Percentiles rank a stretch among this genome's conserved stretches.
These are phyloP conservation scores for Peromyscus nudipes DNA, from an alignment of 2,797 vertebrate genomes.

Conservation along the genomic window DNA sequence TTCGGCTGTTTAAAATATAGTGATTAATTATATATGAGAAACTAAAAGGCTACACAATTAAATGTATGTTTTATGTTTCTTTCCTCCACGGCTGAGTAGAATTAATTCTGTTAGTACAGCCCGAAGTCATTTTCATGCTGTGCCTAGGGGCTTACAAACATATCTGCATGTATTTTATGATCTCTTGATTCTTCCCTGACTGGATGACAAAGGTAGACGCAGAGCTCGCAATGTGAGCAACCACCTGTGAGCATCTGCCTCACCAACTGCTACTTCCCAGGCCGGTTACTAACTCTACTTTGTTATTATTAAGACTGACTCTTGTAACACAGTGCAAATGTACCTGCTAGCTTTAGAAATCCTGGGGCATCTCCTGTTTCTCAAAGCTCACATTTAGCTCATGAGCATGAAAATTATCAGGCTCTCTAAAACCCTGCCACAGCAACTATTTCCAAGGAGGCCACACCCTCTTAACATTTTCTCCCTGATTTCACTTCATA, in stretches of 20 bases:
- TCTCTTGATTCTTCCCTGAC: not conserved
- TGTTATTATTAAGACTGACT: slow-evolving; percentile 48
- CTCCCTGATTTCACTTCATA: not conserved
- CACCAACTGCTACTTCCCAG: slow-evolving; percentile 41
- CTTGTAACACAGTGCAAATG: slow-evolving; percentile 20
- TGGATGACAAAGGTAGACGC: not conserved
- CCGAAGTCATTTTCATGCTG: not conserved
- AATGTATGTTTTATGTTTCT: not conserved
- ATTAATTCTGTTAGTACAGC: not conserved
- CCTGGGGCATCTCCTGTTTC: not conserved
- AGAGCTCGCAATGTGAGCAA: not conserved
- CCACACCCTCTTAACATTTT: not conserved
- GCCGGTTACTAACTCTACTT: slow-evolving; percentile 44
- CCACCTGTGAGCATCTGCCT: not conserved
- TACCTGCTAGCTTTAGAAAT: slow-evolving; percentile 49
- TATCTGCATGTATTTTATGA: not conserved
- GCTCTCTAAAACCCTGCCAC: not conserved
- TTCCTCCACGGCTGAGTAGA: not conserved
- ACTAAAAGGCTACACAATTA: not conserved
- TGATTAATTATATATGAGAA: slow-evolving; percentile 1
- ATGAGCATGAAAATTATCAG: not conserved
- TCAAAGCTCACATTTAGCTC: slow-evolving; percentile 14
- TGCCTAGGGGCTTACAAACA: not conserved
- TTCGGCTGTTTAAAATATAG: not conserved
- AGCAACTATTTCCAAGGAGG: not conserved